A percentile compares a stretch with the other conserved stretches of the same genome.
Conservation (phyloP, 2,888 invertebrate genomes). For the Ormia ochracea region DNA sequence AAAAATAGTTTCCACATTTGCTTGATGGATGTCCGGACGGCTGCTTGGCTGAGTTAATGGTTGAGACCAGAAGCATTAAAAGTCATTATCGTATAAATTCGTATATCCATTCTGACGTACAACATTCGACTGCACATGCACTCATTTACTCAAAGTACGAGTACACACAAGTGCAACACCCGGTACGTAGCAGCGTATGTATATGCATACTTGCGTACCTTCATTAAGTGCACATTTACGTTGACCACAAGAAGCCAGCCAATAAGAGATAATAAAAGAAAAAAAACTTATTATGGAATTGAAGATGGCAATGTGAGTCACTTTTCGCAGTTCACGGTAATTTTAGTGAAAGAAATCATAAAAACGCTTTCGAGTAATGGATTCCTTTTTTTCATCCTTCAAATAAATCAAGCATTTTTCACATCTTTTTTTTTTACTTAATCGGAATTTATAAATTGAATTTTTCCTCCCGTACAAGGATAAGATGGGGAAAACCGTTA, state of each 20-base stretch:
- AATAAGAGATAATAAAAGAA: neutral
- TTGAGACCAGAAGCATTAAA: constrained; percentile 57
- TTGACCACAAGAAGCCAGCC: constrained; percentile 44
- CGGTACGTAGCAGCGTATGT: too few species aligned
- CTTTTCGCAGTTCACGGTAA: neutral
- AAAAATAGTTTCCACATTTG: neutral
- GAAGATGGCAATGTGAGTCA: neutral
- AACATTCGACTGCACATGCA: constrained; percentile 5
- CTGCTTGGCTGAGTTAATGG: constrained; percentile 35
- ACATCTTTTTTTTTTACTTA: too few species aligned
- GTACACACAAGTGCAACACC: neutral
- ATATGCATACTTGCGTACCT: neutral
- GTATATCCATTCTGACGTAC: constrained; percentile 10
- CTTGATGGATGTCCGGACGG: constrained; percentile 21
- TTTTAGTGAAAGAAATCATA: too few species aligned
- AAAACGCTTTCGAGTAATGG: too few species aligned
- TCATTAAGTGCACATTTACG: constrained; percentile 15
- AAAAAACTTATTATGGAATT: constrained; percentile 26
- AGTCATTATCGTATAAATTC: constrained; percentile 56
- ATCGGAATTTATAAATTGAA: too few species aligned
- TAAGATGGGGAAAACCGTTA: too few species aligned
- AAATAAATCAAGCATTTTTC: too few species aligned
- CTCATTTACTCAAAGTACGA: neutral
- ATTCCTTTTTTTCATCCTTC: too few species aligned
- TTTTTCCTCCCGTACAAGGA: too few species aligned